These are phyloP conservation scores for Cavia porcellus DNA, from an alignment of 2,113 vertebrate species.

Conservation along the genomic window DNA sequence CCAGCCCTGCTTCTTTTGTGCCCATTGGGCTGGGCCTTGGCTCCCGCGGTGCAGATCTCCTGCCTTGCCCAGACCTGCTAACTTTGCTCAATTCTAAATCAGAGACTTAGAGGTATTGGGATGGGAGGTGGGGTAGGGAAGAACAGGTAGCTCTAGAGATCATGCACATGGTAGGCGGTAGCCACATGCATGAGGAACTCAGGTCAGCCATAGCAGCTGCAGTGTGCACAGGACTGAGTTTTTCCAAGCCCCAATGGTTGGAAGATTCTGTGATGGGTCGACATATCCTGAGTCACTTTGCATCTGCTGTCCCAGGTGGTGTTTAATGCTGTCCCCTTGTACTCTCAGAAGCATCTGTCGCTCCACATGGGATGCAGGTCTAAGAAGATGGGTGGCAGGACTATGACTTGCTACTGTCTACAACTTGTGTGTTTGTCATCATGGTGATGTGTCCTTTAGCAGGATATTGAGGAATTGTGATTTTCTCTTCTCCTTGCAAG, in stretches of 20 bases:
- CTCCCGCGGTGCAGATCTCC: not conserved
- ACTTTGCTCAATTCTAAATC: not conserved
- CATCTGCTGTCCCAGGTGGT: not conserved
- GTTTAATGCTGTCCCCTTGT: not conserved
- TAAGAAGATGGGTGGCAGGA: not conserved
- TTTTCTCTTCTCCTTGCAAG: not conserved
- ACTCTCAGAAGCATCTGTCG: not conserved
- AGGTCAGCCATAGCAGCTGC: not conserved
- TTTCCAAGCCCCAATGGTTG: not conserved
- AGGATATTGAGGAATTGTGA: no score
- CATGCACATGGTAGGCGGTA: not conserved
- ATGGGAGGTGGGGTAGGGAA: no score
- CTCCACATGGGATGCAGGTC: not conserved
- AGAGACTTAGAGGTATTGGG: not conserved
- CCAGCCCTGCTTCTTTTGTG: not conserved
- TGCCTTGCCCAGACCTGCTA: not conserved
- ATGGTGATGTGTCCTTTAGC: not conserved
- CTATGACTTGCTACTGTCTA: not conserved
- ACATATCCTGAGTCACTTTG: not conserved
- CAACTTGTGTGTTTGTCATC: not conserved
- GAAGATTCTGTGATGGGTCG: not conserved
- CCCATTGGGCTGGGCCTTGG: not conserved
- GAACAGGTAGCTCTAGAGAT: not conserved
- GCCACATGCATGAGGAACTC: not conserved
- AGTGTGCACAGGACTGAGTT: not conserved